These are phyloP conservation scores for Archegozetes longisetosus DNA, from an alignment of 1,140 invertebrate genomes.

Conservation along the genomic window DNA sequence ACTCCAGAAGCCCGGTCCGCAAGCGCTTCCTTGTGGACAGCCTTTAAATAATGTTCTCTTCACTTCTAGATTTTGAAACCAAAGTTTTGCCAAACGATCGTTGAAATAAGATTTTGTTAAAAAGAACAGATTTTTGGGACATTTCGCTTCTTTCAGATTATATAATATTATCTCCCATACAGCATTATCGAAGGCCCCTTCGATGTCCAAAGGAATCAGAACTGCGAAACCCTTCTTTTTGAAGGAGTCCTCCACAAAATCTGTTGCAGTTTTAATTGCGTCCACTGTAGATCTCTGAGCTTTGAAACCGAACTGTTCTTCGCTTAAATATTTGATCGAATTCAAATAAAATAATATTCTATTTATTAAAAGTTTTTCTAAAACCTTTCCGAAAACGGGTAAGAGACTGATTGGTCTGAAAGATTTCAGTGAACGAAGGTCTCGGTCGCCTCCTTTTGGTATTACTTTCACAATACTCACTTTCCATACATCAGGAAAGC, in stretches of 20 bases:
- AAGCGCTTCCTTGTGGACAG: conserved; percentile 10
- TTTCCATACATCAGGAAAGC: neutral
- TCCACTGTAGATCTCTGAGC: neutral
- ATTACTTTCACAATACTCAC: neutral
- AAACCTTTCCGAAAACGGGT: conserved; percentile 3
- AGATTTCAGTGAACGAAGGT: neutral
- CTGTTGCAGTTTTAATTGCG: neutral
- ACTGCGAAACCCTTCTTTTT: neutral
- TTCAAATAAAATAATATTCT: neutral
- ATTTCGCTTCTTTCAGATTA: neutral
- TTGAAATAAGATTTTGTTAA: neutral
- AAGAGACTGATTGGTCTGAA: conserved; percentile 12
- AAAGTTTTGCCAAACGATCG: neutral
- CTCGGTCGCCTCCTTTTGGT: neutral
- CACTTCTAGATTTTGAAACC: neutral
- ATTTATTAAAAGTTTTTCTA: neutral
- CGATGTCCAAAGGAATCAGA: neutral
- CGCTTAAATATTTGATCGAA: neutral
- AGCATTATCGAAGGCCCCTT: neutral
- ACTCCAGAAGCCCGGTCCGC: conserved; percentile 13
- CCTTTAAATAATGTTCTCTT: conserved; percentile 6
- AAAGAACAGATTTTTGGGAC: neutral
- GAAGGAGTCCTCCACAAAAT: neutral
- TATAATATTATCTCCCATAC: conserved; percentile 1
- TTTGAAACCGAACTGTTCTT: neutral